A percentile compares a stretch with the other conserved stretches of the same genome.
phyloP scores from a whole-genome alignment of 2,888 invertebrate genomes.

The Cephus sareptanus region DNA sequence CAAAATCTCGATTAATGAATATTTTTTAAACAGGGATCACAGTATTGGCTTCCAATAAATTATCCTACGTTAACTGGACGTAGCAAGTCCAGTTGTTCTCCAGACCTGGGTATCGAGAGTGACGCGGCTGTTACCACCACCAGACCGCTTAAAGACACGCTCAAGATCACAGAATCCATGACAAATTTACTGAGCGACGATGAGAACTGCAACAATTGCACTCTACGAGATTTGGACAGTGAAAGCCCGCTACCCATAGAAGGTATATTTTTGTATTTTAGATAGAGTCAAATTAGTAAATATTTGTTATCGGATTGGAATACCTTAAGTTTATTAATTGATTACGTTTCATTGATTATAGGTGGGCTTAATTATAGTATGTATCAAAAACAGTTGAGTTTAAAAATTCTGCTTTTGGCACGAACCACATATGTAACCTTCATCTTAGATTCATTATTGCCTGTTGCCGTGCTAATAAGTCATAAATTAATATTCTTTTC shows the following conservation, averaged over 20 bases:
- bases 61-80: slow-evolving; percentile 52
- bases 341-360: slow-evolving; percentile 31
- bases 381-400: slow-evolving; percentile 49
- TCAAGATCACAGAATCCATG: slow-evolving; percentile 64
- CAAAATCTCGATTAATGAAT: not conserved
- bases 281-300: not conserved
- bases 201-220: slow-evolving; percentile 47
- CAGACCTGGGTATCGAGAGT: slow-evolving; percentile 91
- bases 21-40: slow-evolving; percentile 46
- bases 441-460: not conserved
- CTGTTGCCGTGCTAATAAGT: not conserved
- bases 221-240: slow-evolving; percentile 46
- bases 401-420: slow-evolving; percentile 42
- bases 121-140: slow-evolving; percentile 67
- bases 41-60: slow-evolving; percentile 57
- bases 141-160: slow-evolving; percentile 57
- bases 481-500: not conserved
- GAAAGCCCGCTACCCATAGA: slow-evolving; percentile 60
- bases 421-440: slow-evolving; percentile 12
- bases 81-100: slow-evolving; percentile 71
- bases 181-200: slow-evolving; percentile 61
- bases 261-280: slow-evolving; percentile 39
- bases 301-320: not conserved
- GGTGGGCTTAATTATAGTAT: slow-evolving; percentile 55
- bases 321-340: not conserved